These are phyloP conservation scores for Diglossa brunneiventris DNA, from an alignment of 2,113 vertebrate species.

Conservation along the genomic window DNA sequence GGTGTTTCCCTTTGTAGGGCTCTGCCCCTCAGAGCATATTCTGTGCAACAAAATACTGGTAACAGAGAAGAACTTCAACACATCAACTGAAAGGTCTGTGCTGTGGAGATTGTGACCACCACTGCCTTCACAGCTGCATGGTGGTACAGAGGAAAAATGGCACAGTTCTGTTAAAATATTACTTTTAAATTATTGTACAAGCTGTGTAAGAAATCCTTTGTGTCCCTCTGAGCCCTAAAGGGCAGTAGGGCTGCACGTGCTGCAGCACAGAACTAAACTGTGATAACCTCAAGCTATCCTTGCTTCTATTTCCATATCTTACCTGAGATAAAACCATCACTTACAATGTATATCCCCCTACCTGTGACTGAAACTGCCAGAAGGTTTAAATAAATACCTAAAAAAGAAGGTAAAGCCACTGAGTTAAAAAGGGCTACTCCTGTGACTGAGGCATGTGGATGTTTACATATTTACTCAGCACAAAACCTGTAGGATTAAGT, in stretches of 20 bases:
- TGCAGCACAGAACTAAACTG: not conserved
- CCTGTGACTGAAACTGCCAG: not conserved
- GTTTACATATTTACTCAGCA: not conserved
- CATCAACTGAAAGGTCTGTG: not conserved
- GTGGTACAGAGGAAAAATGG: not conserved
- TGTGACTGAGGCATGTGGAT: not conserved
- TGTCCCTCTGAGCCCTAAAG: not conserved
- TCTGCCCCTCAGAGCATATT: not conserved
- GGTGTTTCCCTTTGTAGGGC: not conserved
- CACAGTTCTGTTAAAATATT: not conserved
- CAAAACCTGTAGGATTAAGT: not conserved
- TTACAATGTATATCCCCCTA: not conserved
- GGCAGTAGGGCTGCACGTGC: not conserved
- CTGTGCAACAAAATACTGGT: too few relatives aligned
- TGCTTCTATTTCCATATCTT: not conserved
- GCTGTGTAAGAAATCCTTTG: not conserved
- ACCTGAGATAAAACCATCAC: not conserved
- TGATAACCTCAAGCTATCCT: not conserved
- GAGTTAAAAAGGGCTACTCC: not conserved
- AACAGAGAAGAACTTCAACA: not conserved
- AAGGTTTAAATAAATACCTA: not conserved
- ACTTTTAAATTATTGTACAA: not conserved
- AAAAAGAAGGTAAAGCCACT: not conserved
- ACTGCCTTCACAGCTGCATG: not conserved
- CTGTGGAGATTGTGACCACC: fast-evolving